Evolutionary conservation across 1,140 invertebrate genomes (phyloP).

Genomic region (Drosophila tsacasi): DNA sequence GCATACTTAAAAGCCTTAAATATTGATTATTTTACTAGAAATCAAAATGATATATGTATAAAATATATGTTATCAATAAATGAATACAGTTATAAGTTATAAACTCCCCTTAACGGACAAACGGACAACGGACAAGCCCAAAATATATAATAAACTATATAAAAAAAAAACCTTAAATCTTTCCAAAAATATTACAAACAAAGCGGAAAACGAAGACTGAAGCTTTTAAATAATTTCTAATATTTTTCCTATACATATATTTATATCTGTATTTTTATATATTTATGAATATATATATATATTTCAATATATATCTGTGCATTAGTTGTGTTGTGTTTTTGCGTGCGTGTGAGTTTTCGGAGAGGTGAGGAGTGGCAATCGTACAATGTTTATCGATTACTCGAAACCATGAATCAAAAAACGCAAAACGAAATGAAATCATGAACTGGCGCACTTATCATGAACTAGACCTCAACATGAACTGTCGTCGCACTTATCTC

Average conservation of each 20-base stretch:
- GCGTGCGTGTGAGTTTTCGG: constrained; percentile 17
- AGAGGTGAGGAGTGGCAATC: constrained; percentile 22
- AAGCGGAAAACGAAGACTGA: not conserved
- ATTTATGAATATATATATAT: not conserved
- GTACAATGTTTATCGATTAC: constrained; percentile 27
- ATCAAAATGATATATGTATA: too few species aligned
- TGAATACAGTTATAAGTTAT: too few species aligned
- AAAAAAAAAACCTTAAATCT: not conserved
- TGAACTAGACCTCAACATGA: constrained; percentile 12
- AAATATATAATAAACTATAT: not conserved
- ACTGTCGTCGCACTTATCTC: constrained; percentile 6
- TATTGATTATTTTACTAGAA: too few species aligned
- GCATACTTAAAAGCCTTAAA: not conserved
- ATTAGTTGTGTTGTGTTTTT: constrained; percentile 12
- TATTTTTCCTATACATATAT: not conserved
- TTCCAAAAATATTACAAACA: not conserved
- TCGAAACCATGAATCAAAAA: constrained; percentile 34
- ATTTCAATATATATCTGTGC: constrained; percentile 1
- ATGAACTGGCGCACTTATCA: constrained; percentile 17
- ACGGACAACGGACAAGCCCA: not conserved
- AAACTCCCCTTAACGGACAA: not conserved
- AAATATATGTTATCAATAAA: too few species aligned
- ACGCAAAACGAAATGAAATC: constrained; percentile 49
- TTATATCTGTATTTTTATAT: too few species aligned
- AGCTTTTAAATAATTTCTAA: not conserved